Evolutionary conservation across 2,888 invertebrate genomes (phyloP).

Genomic region (Monochamus alternatus): DNA sequence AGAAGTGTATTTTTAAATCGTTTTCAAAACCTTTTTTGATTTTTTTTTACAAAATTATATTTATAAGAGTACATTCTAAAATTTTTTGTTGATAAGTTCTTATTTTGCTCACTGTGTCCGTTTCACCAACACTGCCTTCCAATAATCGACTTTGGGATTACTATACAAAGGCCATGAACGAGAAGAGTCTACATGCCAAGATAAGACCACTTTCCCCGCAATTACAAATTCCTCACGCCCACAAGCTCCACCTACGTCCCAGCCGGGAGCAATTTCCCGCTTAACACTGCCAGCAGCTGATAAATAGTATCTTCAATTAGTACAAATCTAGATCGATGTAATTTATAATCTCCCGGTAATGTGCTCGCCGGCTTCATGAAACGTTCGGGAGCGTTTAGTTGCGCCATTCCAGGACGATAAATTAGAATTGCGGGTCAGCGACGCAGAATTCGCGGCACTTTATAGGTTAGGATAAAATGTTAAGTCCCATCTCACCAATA

Average conservation of each 20-base stretch:
- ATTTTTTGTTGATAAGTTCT: too few species aligned
- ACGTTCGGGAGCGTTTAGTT: background rate
- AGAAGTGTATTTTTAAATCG: too few species aligned
- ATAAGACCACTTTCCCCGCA: background rate
- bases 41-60: too few species aligned
- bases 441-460: constrained; percentile 7
- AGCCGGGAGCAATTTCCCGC: background rate
- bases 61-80: too few species aligned
- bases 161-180: too few species aligned
- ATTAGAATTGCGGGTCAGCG: constrained; percentile 8
- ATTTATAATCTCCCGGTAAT: constrained; percentile 19
- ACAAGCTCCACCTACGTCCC: background rate
- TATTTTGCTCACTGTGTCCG: too few species aligned
- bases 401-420: constrained; percentile 9
- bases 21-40: too few species aligned
- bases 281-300: background rate
- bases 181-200: background rate
- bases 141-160: too few species aligned
- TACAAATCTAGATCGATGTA: constrained; percentile 20
- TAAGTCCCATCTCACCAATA: background rate
- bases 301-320: constrained; percentile 23
- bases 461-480: constrained; percentile 8
- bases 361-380: constrained; percentile 5
- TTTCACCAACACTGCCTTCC: too few species aligned
- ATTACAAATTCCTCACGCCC: background rate